These are phyloP conservation scores for Hypomesus transpacificus DNA, from an alignment of 2,113 vertebrate genomes.

Conservation along the genomic window DNA sequence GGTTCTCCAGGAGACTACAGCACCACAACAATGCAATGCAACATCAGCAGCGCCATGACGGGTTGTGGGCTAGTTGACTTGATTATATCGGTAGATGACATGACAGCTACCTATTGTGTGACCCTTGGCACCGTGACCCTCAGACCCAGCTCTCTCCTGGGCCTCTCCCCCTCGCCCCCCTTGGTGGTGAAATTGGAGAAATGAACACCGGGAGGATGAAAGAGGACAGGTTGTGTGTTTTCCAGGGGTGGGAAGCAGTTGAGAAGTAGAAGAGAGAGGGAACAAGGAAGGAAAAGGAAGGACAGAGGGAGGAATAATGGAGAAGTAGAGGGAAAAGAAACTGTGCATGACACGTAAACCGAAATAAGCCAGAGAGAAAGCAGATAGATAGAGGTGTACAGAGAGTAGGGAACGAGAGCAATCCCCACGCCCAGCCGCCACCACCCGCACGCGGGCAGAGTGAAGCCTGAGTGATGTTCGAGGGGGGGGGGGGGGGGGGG, in stretches of 20 bases:
- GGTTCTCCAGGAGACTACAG: constrained; percentile 6
- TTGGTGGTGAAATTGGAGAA: constrained; percentile 20
- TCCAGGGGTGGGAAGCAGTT: constrained; percentile 25
- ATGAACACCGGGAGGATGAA: constrained; percentile 39
- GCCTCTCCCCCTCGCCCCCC: neutral
- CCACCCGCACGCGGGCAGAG: too few relatives aligned
- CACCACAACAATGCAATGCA: constrained; percentile 25
- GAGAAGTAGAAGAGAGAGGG: constrained; percentile 14
- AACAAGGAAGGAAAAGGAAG: constrained; percentile 20
- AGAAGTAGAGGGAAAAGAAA: constrained; percentile 15
- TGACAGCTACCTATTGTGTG: neutral
- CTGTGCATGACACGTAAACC: too few relatives aligned
- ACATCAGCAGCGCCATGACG: neutral
- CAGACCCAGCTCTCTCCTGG: too few relatives aligned
- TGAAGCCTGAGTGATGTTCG: too few relatives aligned
- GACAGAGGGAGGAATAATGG: constrained; percentile 14
- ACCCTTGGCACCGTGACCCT: neutral
- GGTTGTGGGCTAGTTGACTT: neutral
- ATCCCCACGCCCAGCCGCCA: too few relatives aligned
- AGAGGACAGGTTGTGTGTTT: neutral
- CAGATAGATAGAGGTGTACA: too few relatives aligned
- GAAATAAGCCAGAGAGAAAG: too few relatives aligned
- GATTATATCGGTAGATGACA: neutral
- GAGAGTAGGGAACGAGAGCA: too few relatives aligned
- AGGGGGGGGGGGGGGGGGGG: too few relatives aligned